phyloP scores from a whole-genome alignment of 2,888 invertebrate genomes.

The Drosophila suboccidentalis region DNA sequence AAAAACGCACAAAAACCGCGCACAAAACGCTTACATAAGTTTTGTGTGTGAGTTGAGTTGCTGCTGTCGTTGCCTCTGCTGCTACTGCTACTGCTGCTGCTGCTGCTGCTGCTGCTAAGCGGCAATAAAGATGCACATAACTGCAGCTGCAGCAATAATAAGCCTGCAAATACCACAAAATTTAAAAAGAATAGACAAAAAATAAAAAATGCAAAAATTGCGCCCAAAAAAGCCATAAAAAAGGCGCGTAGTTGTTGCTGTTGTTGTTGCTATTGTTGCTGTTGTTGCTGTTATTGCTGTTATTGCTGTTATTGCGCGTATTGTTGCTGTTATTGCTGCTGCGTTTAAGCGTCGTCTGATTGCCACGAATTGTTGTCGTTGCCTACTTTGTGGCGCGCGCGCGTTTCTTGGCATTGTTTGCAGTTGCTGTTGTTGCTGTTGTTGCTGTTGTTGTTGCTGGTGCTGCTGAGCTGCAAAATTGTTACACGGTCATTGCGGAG shows the following conservation, averaged over 20 bases:
- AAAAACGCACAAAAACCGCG: conserved; percentile 62
- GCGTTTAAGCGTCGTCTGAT: conserved; percentile 56
- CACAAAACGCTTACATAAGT: conserved; percentile 75
- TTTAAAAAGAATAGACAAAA: conserved; percentile 17
- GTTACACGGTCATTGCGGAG: conserved; percentile 81
- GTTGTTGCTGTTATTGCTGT: conserved; percentile 21
- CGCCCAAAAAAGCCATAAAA: conserved; percentile 22
- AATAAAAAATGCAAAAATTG: conserved; percentile 17
- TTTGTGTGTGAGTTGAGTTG: conserved; percentile 39
- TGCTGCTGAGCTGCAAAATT: conserved; percentile 67
- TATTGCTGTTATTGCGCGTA: conserved; percentile 11
- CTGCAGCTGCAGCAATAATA: conserved; percentile 32
- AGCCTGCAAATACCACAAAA: conserved; percentile 24
- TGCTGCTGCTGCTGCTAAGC: conserved; percentile 25
- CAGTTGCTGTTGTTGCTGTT: conserved; percentile 24
- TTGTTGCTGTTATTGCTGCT: conserved; percentile 28
- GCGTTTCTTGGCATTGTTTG: conserved; percentile 67
- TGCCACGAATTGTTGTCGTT: conserved; percentile 51
- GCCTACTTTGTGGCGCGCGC: conserved; percentile 68
- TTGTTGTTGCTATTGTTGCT: conserved; percentile 26
- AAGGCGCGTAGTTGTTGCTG: conserved; percentile 55
- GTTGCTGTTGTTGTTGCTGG: conserved; percentile 15
- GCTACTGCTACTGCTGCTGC: conserved; percentile 18
- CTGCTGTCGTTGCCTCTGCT: conserved; percentile 7
- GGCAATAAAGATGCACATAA: conserved; percentile 44